These are phyloP conservation scores for Chondrosia reniformis DNA, from an alignment of 37 sponge, comb jelly and placozoan species.

Conservation along the genomic window DNA sequence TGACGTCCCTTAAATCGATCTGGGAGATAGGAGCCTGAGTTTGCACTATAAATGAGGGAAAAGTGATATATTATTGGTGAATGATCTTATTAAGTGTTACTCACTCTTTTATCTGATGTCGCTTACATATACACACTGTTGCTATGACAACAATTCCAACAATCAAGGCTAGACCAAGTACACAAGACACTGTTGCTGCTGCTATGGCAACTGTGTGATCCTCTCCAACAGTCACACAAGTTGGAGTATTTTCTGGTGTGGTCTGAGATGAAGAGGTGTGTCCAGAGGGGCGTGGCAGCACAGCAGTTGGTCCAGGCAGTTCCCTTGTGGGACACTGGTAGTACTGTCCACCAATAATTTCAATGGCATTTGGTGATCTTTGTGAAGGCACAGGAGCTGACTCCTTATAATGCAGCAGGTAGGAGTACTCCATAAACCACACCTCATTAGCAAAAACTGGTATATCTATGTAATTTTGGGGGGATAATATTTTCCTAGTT, in stretches of 20 bases:
- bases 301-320: background rate
- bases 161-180: background rate
- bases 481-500: no score
- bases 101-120: no score
- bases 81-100: no score
- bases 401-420: background rate
- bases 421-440: background rate
- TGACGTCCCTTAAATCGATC: no score
- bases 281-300: background rate
- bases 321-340: slow-evolving; percentile 3
- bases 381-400: no score
- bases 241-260: background rate
- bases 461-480: background rate
- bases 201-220: background rate
- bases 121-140: background rate
- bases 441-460: background rate
- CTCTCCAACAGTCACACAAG: background rate
- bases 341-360: background rate
- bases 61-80: no score
- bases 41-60: no score
- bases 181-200: background rate
- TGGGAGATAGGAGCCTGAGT: no score
- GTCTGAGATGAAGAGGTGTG: background rate
- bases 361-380: background rate
- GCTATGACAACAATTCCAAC: background rate